Percentiles rank a stretch among this genome's conserved stretches.
Evolutionary conservation across 1,140 invertebrate genomes (phyloP).

Genomic region (Drosophila tani): DNA sequence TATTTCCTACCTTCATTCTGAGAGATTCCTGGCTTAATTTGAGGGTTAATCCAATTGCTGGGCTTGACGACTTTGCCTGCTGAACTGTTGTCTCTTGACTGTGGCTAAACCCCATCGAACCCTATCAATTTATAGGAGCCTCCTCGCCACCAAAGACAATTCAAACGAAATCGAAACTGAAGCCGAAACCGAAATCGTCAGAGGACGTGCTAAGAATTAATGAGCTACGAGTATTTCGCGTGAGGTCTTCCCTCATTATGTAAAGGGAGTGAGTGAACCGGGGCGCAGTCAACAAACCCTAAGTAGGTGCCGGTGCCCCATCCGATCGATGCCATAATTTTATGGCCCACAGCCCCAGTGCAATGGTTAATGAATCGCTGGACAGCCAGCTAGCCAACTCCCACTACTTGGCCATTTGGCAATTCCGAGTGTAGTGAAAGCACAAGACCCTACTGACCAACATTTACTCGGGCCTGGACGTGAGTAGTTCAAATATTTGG

Average conservation of each 20-base stretch:
- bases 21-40: constrained; percentile 78
- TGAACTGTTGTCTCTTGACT: constrained; percentile 68
- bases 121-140: constrained; percentile 72
- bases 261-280: constrained; percentile 47
- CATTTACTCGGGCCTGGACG: constrained; percentile 16
- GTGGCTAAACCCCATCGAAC: constrained; percentile 34
- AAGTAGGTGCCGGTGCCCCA: constrained; percentile 43
- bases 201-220: constrained; percentile 56
- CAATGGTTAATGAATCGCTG: constrained; percentile 43
- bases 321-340: constrained; percentile 75
- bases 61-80: constrained; percentile 30
- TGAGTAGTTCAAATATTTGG: constrained; percentile 45
- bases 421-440: constrained; percentile 31
- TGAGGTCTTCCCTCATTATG: constrained; percentile 63
- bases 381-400: not conserved
- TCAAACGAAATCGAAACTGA: constrained; percentile 47
- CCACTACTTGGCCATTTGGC: constrained; percentile 34
- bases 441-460: constrained; percentile 20
- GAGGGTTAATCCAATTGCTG: constrained; percentile 61
- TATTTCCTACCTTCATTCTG: constrained; percentile 69
- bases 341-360: constrained; percentile 51
- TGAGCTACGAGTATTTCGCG: constrained; percentile 26
- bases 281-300: constrained; percentile 67
- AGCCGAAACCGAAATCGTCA: constrained; percentile 49
- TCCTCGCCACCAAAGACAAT: constrained; percentile 42